These are phyloP conservation scores for Caenorhabditis tropicalis DNA, from an alignment of 1,140 invertebrate species.

Conservation along the genomic window DNA sequence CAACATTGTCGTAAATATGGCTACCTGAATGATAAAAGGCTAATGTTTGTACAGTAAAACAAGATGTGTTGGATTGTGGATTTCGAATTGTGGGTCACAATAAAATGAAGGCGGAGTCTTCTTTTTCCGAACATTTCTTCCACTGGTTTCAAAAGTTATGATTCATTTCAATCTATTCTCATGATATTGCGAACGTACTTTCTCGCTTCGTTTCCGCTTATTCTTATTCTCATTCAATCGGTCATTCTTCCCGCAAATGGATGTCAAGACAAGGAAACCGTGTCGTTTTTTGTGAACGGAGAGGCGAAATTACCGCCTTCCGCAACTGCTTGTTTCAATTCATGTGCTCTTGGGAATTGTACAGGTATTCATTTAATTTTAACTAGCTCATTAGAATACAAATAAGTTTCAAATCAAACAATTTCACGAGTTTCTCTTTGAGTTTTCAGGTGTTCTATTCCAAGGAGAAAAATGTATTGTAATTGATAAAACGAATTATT, in stretches of 20 bases:
- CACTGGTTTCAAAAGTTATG: conserved; percentile 11
- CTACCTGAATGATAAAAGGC: conserved; percentile 42
- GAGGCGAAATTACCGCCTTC: background rate
- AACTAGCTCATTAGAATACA: too few species aligned
- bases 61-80: background rate
- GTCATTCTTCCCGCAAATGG: background rate
- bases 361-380: background rate
- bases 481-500: conserved; percentile 9
- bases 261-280: conserved; percentile 17
- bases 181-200: conserved; percentile 29
- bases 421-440: too few species aligned
- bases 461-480: conserved; percentile 30
- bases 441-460: conserved; percentile 13
- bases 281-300: conserved; percentile 18
- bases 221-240: background rate
- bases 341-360: conserved; percentile 32
- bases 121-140: background rate
- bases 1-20: conserved; percentile 4
- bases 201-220: conserved; percentile 24
- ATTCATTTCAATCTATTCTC: conserved; percentile 22
- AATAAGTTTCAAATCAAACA: too few species aligned
- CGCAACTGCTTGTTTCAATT: conserved; percentile 8
- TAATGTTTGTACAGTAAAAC: conserved; percentile 39
- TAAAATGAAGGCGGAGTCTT: conserved; percentile 6
- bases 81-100: conserved; percentile 18